These are phyloP conservation scores for Orycteropus afer DNA, from an alignment of 2,113 vertebrate genomes.

Conservation along the genomic window DNA sequence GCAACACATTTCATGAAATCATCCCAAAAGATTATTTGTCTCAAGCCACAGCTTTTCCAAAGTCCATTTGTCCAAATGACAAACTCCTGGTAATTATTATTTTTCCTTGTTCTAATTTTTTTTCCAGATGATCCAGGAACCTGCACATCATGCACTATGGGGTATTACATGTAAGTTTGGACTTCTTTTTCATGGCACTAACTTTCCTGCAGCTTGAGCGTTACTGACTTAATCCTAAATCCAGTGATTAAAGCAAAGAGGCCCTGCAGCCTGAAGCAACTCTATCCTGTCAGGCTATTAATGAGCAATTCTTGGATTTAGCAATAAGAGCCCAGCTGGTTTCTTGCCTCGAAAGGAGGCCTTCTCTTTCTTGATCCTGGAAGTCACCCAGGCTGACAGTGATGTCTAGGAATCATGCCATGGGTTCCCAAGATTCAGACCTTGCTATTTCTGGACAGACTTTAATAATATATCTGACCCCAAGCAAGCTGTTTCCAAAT, in stretches of 20 bases:
- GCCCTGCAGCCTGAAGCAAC: constrained; percentile 48
- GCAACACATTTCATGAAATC: constrained; percentile 13
- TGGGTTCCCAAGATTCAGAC: constrained; percentile 61
- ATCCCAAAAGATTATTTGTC: neutral
- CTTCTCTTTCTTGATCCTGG: constrained; percentile 64
- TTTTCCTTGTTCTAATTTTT: constrained; percentile 66
- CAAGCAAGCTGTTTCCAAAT: constrained; percentile 36
- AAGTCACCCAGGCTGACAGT: constrained; percentile 67
- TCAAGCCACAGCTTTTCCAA: constrained; percentile 40
- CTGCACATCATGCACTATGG: constrained; percentile 90
- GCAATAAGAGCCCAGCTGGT: constrained; percentile 67
- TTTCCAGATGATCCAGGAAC: constrained; percentile 91
- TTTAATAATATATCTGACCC: neutral
- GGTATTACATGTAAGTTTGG: constrained; percentile 94
- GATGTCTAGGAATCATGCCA: constrained; percentile 72
- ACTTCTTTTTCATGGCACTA: neutral
- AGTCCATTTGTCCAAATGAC: constrained; percentile 54
- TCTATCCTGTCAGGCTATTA: constrained; percentile 57
- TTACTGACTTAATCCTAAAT: constrained; percentile 56
- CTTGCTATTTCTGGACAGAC: constrained; percentile 32
- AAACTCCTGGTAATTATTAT: neutral
- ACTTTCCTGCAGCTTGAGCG: constrained; percentile 67
- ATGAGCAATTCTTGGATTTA: constrained; percentile 60
- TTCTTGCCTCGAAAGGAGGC: constrained; percentile 69
- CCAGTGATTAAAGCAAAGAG: constrained; percentile 62